These are phyloP conservation scores for Pachypsylla venusta DNA, from an alignment of 1,140 invertebrate genomes.

Conservation along the genomic window DNA sequence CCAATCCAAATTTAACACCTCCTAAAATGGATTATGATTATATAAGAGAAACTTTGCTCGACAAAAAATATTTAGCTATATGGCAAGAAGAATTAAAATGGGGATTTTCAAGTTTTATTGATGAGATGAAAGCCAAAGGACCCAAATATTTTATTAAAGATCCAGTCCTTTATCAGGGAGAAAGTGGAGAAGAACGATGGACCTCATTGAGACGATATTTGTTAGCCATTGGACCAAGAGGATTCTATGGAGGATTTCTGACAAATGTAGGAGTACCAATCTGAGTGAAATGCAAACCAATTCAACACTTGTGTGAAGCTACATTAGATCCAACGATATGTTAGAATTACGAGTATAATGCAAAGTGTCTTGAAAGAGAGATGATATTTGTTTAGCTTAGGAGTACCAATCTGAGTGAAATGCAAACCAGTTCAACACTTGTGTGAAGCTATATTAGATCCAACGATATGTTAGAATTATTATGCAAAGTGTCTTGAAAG, in stretches of 20 bases:
- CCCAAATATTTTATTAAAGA: background rate
- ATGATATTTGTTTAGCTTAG: too few relatives aligned
- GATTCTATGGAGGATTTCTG: background rate
- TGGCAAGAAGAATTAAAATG: background rate
- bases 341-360: too few relatives aligned
- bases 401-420: too few relatives aligned
- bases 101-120: background rate
- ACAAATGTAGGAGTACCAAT: background rate
- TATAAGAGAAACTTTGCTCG: background rate
- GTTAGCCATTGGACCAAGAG: background rate
- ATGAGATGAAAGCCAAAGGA: background rate
- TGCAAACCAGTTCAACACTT: too few relatives aligned
- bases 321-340: too few relatives aligned
- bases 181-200: background rate
- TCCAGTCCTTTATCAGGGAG: background rate
- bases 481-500: too few relatives aligned
- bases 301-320: too few relatives aligned
- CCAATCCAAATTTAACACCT: background rate
- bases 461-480: too few relatives aligned
- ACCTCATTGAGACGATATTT: background rate
- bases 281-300: too few relatives aligned
- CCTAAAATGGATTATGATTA: conserved; percentile 6
- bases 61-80: background rate
- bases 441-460: too few relatives aligned
- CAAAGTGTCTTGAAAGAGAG: too few relatives aligned